Base-by-base conservation (phyloP, 2,888 invertebrate species). In the Brachyptera putata region DNA sequence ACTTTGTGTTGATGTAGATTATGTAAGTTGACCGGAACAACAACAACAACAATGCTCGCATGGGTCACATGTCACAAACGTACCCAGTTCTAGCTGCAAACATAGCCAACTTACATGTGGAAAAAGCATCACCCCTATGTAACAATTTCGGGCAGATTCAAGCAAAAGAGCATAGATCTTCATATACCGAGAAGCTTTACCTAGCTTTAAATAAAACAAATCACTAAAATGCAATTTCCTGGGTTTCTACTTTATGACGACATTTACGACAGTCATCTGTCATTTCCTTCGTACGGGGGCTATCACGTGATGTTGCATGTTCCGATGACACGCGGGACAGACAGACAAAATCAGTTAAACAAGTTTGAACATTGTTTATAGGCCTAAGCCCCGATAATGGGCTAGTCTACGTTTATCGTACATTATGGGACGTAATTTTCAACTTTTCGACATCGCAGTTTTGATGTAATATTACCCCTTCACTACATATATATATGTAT, bases 241-340 rank as follows among this genome's bases (percentile, higher is more conserved):
- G 56, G 37, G 24, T 49, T 39, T 36, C 60, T 16, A 50, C 57
- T 60, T 60, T 60, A 60, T 48, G 57, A 49, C 49, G 56, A 60
- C 60, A 50, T 60, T 60, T 60, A 60, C 50, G 50, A 60, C 49
- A 24, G 50, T 39, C 60, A 60, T 56, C 56, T 50, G 60, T 60
- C 60, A 60, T 48, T 56, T 49, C 56, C 37, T 60, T 26, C 25
- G 46, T 48, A 48, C 56, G 26, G 39, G 57, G 46, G 30, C 16
- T 30, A 48, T 60, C 60, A 56, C 60, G 56, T 60, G 60, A 56
- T 43, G n/a, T 56, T 48, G 60, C 49, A 56, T 48, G 56, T 14
- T n/a, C 11, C 7, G 18, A 58, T 41, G 37, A 49, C 53, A 48
- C 30, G 34, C 36, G 30, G 25, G 58, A 25, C 50, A 53, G 58